These are phyloP conservation scores for Hirtodrosophila histrioides DNA, from an alignment of 2,888 invertebrate species.

Conservation along the genomic window DNA sequence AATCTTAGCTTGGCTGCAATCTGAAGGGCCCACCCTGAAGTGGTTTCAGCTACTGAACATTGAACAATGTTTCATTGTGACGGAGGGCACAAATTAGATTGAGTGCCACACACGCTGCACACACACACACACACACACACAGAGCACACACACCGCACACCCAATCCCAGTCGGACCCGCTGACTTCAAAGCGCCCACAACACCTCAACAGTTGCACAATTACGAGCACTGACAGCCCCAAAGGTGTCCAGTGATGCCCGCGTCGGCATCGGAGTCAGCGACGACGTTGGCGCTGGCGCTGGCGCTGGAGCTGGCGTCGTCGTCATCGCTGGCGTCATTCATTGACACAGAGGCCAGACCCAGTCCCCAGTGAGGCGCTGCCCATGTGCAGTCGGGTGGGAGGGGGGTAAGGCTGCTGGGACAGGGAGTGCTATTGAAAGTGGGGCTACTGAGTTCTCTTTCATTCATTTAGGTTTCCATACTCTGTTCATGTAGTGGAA, in stretches of 20 bases:
- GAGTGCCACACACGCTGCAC: slow-evolving; percentile 35
- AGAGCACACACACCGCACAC: slow-evolving; percentile 5
- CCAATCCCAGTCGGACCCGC: slow-evolving; percentile 4
- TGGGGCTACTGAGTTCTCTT: slow-evolving; percentile 30
- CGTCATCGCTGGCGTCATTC: slow-evolving; percentile 59
- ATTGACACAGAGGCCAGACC: slow-evolving; percentile 57
- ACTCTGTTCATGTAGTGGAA: no score
- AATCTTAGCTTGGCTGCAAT: background rate
- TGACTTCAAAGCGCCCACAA: slow-evolving; percentile 36
- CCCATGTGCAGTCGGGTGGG: slow-evolving; percentile 3
- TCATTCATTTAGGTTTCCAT: slow-evolving; percentile 54
- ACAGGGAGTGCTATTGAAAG: slow-evolving; percentile 17
- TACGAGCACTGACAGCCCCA: slow-evolving; percentile 52
- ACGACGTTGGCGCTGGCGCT: slow-evolving; percentile 1
- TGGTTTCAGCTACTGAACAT: slow-evolving; percentile 7
- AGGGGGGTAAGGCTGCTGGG: background rate
- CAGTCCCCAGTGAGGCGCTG: slow-evolving; percentile 17
- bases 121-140: slow-evolving; percentile 12
- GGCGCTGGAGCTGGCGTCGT: slow-evolving; percentile 61
- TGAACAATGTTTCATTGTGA: slow-evolving; percentile 31
- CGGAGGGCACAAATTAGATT: slow-evolving; percentile 31
- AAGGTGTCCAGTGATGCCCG: slow-evolving; percentile 59
- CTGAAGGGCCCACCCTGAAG: slow-evolving; percentile 24
- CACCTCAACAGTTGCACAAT: slow-evolving; percentile 55
- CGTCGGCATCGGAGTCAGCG: slow-evolving; percentile 12